A percentile compares a stretch with the other conserved stretches of the same genome.
phyloP scores from a whole-genome alignment of 2,113 vertebrate genomes.

The Saimiri boliviensis region DNA sequence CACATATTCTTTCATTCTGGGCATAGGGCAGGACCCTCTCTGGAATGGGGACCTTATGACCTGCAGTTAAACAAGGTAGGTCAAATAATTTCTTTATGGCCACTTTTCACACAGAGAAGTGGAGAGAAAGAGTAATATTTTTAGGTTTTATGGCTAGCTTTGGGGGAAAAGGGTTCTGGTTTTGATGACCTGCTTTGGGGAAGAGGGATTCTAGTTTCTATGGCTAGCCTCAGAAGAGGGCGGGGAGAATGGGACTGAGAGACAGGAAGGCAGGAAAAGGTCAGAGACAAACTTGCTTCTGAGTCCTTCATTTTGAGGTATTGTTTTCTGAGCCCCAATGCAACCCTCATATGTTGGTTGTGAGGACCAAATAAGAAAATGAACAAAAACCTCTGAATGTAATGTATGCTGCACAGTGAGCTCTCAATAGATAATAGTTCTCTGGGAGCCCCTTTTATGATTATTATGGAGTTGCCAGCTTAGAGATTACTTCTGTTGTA shows the following conservation, averaged over 20 bases:
- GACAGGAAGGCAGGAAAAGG: background rate
- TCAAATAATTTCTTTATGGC: background rate
- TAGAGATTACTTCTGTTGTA: background rate
- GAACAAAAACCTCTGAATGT: background rate
- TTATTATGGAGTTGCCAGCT: background rate
- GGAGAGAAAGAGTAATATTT: background rate
- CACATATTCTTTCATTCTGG: background rate
- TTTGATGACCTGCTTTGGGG: background rate
- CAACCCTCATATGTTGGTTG: background rate
- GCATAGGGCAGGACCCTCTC: background rate
- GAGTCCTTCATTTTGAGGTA: background rate
- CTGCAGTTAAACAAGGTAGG: background rate
- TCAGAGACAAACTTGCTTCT: background rate
- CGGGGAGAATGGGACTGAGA: background rate
- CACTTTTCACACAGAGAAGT: background rate
- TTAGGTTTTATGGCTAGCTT: background rate
- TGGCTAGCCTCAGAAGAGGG: background rate
- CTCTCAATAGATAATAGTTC: background rate
- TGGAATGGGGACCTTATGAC: background rate
- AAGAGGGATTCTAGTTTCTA: background rate
- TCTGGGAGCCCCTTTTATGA: background rate
- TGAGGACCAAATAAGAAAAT: conserved; percentile 2
- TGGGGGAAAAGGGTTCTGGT: background rate
- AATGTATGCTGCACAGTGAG: background rate
- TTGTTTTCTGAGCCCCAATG: background rate